These are phyloP conservation scores for Bettongia penicillata DNA, from an alignment of 2,113 vertebrate genomes.

Conservation along the genomic window DNA sequence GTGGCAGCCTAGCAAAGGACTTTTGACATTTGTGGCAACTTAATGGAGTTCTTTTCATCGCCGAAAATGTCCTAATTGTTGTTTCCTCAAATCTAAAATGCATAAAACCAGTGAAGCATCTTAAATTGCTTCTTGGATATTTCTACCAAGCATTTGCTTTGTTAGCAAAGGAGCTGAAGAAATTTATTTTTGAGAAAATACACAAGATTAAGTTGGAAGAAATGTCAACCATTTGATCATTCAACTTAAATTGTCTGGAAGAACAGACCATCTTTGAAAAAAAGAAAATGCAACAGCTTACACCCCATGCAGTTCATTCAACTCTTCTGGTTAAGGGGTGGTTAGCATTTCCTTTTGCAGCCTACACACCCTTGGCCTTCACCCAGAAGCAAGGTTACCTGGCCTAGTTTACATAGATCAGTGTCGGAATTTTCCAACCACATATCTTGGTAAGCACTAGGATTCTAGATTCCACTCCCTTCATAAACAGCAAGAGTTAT, in stretches of 20 bases:
- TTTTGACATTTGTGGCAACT: slow-evolving; percentile 86
- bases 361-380: not conserved
- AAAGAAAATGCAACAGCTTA: not conserved
- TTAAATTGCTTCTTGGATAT: slow-evolving; percentile 72
- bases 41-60: slow-evolving; percentile 83
- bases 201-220: slow-evolving; percentile 36
- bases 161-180: slow-evolving; percentile 70
- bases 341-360: not conserved
- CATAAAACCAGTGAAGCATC: slow-evolving; percentile 76
- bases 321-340: not conserved
- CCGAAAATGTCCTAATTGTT: slow-evolving; percentile 82
- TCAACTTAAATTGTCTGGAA: not conserved
- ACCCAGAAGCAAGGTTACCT: not conserved
- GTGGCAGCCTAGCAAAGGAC: slow-evolving; percentile 83
- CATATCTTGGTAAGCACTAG: slow-evolving; percentile 23
- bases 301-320: not conserved
- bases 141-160: slow-evolving; percentile 72
- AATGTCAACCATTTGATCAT: slow-evolving; percentile 11
- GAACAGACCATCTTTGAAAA: not conserved
- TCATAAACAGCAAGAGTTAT: not conserved
- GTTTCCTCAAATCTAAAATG: slow-evolving; percentile 80
- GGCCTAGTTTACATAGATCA: not conserved
- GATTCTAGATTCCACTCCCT: slow-evolving; percentile 10
- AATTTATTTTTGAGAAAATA: slow-evolving; percentile 72
- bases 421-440: slow-evolving; percentile 1